Percentiles rank a stretch among this genome's conserved stretches.
phyloP scores from a whole-genome alignment of 2,113 vertebrate genomes.

The Tachuris rubrigastra region DNA sequence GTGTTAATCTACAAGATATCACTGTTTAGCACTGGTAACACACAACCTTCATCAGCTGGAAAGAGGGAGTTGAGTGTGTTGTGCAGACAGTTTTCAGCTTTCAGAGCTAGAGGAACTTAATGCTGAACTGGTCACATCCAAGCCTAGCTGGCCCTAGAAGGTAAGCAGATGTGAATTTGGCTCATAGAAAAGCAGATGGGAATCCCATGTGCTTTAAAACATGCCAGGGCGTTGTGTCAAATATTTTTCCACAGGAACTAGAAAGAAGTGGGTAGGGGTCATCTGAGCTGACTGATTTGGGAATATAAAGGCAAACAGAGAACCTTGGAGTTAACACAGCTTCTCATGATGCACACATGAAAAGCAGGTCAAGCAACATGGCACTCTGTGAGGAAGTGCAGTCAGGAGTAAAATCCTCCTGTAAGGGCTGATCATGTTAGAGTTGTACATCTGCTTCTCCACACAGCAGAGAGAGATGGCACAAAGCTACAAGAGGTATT shows the following conservation, averaged over 20 bases:
- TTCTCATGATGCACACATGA: not conserved
- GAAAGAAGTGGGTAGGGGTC: not conserved
- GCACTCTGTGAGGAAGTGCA: not conserved
- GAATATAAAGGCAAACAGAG: not conserved
- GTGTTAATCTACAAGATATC: not conserved
- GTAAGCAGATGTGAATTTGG: not conserved
- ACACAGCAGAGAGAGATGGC: not conserved
- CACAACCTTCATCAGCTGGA: not conserved
- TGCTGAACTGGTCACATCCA: not conserved
- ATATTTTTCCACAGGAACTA: not conserved
- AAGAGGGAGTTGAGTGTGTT: not conserved
- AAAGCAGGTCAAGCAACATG: not conserved
- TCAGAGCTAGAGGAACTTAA: not conserved
- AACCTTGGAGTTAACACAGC: not conserved
- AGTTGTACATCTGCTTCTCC: not conserved
- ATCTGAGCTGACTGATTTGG: not conserved
- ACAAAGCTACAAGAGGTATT: not conserved
- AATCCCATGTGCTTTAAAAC: not conserved
- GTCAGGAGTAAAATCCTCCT: not conserved
- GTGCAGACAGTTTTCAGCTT: not conserved
- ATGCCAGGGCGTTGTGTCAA: not conserved
- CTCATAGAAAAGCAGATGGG: not conserved
- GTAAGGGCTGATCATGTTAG: accelerated
- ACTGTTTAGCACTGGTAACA: not conserved
- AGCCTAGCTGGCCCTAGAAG: not conserved